Percentiles rank a stretch among this genome's conserved stretches.
Evolutionary conservation across 2,113 vertebrate species (phyloP).

Genomic region (Myotis lucifugus): DNA sequence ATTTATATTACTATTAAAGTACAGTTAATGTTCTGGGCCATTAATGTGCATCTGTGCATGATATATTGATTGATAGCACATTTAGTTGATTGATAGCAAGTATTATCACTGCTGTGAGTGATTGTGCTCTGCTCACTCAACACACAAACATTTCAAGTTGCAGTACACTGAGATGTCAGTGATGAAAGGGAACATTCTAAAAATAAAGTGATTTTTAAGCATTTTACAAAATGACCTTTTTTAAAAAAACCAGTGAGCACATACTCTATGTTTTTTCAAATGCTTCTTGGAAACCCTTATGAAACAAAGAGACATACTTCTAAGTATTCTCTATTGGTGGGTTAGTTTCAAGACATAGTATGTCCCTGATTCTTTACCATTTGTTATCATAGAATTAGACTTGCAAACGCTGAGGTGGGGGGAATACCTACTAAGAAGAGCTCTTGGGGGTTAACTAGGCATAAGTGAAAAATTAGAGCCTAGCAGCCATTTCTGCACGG

Average conservation of each 20-base stretch:
- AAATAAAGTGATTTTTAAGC: slow-evolving; percentile 63
- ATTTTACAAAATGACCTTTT: slow-evolving; percentile 66
- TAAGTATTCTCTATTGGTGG: background rate
- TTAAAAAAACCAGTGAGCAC: slow-evolving; percentile 27
- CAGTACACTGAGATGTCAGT: slow-evolving; percentile 60
- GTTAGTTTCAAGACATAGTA: background rate
- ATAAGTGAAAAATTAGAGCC: background rate
- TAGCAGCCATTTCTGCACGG: background rate
- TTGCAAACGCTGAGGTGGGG: background rate
- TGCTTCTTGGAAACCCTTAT: slow-evolving; percentile 10
- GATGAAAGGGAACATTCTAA: slow-evolving; percentile 62
- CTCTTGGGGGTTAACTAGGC: background rate
- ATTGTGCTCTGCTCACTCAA: slow-evolving; percentile 50
- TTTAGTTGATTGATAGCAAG: slow-evolving; percentile 53
- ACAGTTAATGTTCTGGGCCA: background rate
- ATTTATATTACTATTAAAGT: background rate
- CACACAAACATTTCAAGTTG: slow-evolving; percentile 71
- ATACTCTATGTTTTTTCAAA: background rate
- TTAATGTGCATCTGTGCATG: background rate
- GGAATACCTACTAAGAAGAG: background rate
- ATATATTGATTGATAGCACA: slow-evolving; percentile 54
- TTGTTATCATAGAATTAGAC: background rate
- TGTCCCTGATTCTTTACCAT: background rate
- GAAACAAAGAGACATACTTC: background rate
- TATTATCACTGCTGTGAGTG: slow-evolving; percentile 51